Evolutionary conservation across 2,888 invertebrate species (phyloP).

Genomic region (Sinohyriopsis cumingii): DNA sequence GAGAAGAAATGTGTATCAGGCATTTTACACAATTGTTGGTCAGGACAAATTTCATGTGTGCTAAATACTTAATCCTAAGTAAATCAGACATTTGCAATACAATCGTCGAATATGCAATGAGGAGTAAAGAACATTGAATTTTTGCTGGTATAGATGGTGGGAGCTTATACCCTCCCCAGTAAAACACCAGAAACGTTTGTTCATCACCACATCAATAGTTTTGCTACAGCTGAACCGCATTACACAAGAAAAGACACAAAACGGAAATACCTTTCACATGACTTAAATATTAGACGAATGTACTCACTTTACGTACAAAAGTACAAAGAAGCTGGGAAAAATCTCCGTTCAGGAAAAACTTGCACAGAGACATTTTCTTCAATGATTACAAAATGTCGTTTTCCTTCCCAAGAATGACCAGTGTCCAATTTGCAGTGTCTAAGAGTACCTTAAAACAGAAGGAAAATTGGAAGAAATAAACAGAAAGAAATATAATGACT

Average conservation of each 20-base stretch:
- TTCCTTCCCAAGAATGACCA: slow-evolving; percentile 19
- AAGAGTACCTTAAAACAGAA: slow-evolving; percentile 1
- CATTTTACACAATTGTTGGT: slow-evolving; percentile 3
- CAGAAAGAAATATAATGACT: slow-evolving; percentile 6
- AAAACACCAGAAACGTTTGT: slow-evolving; percentile 3
- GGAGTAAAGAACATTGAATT: slow-evolving; percentile 7
- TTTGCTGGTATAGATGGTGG: slow-evolving; percentile 2
- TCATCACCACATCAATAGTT: slow-evolving; percentile 7
- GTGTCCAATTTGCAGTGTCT: slow-evolving; percentile 11
- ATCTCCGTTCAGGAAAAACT: slow-evolving; percentile 5
- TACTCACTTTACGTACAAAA: not conserved
- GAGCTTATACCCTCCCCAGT: slow-evolving; percentile 4
- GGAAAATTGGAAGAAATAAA: slow-evolving; percentile 4
- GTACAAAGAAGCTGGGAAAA: slow-evolving; percentile 18
- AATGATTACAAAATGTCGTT: slow-evolving; percentile 15
- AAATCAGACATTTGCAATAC: slow-evolving; percentile 8
- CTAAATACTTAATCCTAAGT: slow-evolving; percentile 8
- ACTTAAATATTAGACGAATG: no score
- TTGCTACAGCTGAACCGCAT: not conserved
- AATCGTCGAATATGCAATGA: slow-evolving; percentile 8
- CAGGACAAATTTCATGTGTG: slow-evolving; percentile 6
- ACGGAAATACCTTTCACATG: no score
- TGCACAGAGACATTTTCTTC: slow-evolving; percentile 13
- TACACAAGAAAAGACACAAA: not conserved
- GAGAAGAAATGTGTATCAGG: not conserved